Evolutionary conservation across 2,888 invertebrate genomes (phyloP).

Genomic region (Metallyticus violacea): DNA sequence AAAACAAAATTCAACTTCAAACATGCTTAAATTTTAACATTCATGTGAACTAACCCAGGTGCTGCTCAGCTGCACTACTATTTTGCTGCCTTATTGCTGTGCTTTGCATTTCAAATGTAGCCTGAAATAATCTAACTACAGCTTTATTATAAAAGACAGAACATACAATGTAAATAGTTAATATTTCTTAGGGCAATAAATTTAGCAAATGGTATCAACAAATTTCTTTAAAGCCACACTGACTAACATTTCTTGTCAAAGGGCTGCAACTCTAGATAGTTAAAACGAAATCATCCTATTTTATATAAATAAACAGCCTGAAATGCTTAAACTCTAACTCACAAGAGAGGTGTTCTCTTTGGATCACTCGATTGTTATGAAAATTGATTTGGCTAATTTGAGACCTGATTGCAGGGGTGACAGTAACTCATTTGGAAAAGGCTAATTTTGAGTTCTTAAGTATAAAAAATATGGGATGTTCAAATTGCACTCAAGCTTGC

Average conservation of each 20-base stretch:
- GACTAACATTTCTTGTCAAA: background rate
- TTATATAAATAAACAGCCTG: background rate
- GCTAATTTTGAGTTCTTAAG: too few species aligned
- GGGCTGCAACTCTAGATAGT: background rate
- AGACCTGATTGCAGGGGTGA: too few species aligned
- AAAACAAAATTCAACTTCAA: background rate
- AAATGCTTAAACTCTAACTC: background rate
- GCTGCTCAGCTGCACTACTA: background rate
- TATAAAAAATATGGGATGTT: too few species aligned
- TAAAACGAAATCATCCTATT: background rate
- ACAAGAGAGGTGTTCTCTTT: too few species aligned
- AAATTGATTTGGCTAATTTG: too few species aligned
- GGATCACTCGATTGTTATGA: too few species aligned
- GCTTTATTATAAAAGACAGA: background rate
- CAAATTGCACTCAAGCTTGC: too few species aligned
- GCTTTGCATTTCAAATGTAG: background rate
- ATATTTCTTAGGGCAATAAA: background rate
- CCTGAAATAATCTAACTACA: background rate
- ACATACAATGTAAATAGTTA: background rate
- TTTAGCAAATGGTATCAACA: background rate
- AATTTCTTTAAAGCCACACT: background rate
- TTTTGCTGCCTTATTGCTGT: background rate
- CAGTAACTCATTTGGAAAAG: too few species aligned
- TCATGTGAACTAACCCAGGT: background rate
- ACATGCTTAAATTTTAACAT: background rate